Conservation (phyloP, 2,113 vertebrate genomes). For the Psettodes erumei region DNA sequence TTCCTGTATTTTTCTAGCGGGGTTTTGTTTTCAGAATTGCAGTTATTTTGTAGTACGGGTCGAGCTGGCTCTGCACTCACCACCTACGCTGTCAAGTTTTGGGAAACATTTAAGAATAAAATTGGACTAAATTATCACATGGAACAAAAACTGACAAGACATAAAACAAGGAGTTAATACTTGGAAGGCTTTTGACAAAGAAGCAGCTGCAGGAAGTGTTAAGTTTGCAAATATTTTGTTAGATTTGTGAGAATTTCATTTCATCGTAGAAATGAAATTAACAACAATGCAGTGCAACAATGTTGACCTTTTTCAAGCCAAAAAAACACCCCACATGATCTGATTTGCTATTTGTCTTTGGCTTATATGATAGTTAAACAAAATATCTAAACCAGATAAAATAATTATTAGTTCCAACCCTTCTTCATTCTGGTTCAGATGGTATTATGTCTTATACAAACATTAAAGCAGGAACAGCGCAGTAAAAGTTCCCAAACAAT, state of each 20-base stretch:
- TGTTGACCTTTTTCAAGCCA: too few species aligned
- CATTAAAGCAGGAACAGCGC: neutral
- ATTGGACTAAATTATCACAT: neutral
- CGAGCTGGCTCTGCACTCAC: neutral
- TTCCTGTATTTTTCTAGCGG: neutral
- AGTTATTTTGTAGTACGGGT: neutral
- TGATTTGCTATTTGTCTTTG: too few species aligned
- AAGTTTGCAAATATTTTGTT: constrained; percentile 8
- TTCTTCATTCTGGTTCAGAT: neutral
- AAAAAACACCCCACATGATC: too few species aligned
- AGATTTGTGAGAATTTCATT: neutral
- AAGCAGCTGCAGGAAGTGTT: constrained; percentile 10
- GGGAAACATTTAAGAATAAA: too few species aligned
- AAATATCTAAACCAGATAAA: neutral
- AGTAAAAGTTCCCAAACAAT: neutral
- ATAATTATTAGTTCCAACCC: too few species aligned
- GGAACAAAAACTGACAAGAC: neutral
- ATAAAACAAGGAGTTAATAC: neutral
- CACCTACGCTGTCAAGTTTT: neutral
- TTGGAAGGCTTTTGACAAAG: neutral
- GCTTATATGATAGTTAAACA: neutral
- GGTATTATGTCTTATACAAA: neutral
- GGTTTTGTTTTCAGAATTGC: neutral
- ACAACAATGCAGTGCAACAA: neutral
- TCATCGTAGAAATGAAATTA: neutral